Base-by-base conservation (phyloP, 1,140 invertebrate species). In the Aphaenogaster rudis region DNA sequence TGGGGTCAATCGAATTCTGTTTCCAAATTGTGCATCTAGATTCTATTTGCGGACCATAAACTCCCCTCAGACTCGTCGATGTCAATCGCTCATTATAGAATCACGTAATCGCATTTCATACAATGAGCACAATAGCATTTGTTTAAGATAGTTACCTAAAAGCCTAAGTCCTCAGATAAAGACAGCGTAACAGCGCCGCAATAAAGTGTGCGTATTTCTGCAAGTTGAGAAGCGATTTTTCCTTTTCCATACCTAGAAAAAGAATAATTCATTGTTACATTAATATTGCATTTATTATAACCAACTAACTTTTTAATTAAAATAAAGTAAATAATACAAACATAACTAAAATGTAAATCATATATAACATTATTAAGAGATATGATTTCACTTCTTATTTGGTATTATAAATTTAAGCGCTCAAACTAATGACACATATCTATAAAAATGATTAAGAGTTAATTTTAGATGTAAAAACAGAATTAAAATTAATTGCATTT, bases 71-170 rank as follows among this genome's bases (percentile, higher is more conserved):
- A 45, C 17, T 48, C 42, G 17, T 76, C 13, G 69, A 63, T 84
- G 45, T 84, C 42, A 76, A 84, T 74, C 80, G 69, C 57, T 84
- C 69, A 84, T 84, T 76, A 84, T 11, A 17, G 69, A 57, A 50
- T 84, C 54, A 61, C 36, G 69, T 84, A 84, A 84, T 33, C 28
- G 69, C n/a, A 48, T 61, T n/a, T 50, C 33, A 50, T 13, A 17
- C 13, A 50, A 59, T n/a, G 33, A 7, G n/a, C 54, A 61, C 69
- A 74, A 76, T 84, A 84, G 69, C 69, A 76, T 74, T 84, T 84
- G 15, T 48, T 84, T 84, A 48, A 74, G 17, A 63, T 84, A 76
- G 33, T 84, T 84, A 84, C 67, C 80, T 28, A 42, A 84, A 50
- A 63, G 54, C 17, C 33, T 39, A 84, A 84, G 57, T 84, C 42